Evolutionary conservation across 1,140 invertebrate species (phyloP).

Genomic region (Drosophila jambulina): DNA sequence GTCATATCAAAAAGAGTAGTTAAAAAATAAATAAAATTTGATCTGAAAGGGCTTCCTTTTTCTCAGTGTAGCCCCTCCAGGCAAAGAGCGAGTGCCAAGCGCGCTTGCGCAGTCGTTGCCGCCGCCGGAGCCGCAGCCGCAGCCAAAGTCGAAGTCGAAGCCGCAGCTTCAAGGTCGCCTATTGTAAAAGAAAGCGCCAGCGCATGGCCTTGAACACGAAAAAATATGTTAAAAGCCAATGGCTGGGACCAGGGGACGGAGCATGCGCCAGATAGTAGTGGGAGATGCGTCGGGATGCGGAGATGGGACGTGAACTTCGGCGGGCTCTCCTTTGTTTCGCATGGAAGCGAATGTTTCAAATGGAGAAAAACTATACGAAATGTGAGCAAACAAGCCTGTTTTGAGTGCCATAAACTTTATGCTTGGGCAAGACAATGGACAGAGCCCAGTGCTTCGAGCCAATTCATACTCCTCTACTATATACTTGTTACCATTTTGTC

Average conservation of each 20-base stretch:
- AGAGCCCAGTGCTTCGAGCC: constrained; percentile 42
- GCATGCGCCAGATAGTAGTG: constrained; percentile 30
- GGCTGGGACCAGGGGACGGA: constrained; percentile 26
- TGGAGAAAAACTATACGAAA: constrained; percentile 50
- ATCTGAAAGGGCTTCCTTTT: background rate
- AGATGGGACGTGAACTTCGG: constrained; percentile 32
- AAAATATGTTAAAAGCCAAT: constrained; percentile 64
- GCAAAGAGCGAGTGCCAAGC: constrained; percentile 42
- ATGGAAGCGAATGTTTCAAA: constrained; percentile 59
- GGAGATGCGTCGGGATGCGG: constrained; percentile 36
- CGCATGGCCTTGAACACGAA: constrained; percentile 74
- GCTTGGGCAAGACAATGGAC: constrained; percentile 71
- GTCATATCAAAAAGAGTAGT: too few relatives aligned
- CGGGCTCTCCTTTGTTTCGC: constrained; percentile 59
- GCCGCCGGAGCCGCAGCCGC: background rate
- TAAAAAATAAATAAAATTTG: too few relatives aligned
- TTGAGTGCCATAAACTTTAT: constrained; percentile 67
- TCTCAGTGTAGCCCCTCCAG: constrained; percentile 9
- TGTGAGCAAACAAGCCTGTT: constrained; percentile 43
- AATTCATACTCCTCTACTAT: constrained; percentile 41
- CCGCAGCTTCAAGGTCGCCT: constrained; percentile 73
- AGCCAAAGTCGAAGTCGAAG: constrained; percentile 17
- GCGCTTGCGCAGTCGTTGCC: constrained; percentile 63
- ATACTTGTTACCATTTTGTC: constrained; percentile 23
- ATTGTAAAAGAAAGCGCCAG: constrained; percentile 82